These are phyloP conservation scores for Erythrocercus mccallii DNA, from an alignment of 2,113 vertebrate genomes.

Conservation along the genomic window DNA sequence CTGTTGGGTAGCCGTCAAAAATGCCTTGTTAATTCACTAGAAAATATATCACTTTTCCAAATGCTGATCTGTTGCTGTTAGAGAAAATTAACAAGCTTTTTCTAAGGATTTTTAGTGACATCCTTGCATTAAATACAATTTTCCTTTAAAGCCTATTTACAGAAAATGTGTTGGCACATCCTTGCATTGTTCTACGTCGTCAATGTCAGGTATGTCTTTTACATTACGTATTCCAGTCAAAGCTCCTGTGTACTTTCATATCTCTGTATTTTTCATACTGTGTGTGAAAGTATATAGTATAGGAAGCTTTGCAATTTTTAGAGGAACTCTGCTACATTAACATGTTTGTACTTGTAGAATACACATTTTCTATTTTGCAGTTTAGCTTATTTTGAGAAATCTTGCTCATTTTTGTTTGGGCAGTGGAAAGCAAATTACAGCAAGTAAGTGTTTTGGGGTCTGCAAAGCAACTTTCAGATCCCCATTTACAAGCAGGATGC, in stretches of 20 bases:
- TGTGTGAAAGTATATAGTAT: background rate
- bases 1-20: background rate
- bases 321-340: background rate
- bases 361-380: background rate
- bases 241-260: background rate
- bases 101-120: background rate
- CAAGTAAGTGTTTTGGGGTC: background rate
- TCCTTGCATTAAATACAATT: background rate
- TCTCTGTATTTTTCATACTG: background rate
- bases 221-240: background rate
- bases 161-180: slow-evolving; percentile 95
- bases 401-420: background rate
- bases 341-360: background rate
- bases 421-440: background rate
- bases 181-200: slow-evolving; percentile 93
- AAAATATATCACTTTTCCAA: background rate
- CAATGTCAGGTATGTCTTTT: slow-evolving; percentile 89
- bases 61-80: background rate
- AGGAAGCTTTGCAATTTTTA: background rate
- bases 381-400: background rate
- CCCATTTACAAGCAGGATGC: background rate
- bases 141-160: slow-evolving; percentile 87
- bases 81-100: background rate
- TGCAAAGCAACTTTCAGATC: background rate
- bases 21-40: background rate